Base-by-base conservation (phyloP, 2,797 vertebrate genomes). In the Glyptemys insculpta region DNA sequence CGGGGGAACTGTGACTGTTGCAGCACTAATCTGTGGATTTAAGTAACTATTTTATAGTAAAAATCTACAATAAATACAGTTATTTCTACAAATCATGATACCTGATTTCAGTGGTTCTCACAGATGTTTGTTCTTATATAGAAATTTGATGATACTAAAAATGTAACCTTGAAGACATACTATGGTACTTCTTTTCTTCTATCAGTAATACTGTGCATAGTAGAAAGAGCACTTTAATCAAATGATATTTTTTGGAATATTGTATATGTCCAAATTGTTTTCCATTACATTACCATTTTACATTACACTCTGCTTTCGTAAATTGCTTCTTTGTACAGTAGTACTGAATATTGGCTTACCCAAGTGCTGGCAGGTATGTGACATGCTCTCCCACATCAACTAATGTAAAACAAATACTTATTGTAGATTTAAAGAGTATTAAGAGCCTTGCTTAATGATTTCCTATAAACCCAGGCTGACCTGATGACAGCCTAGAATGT, bases 61-160 rank as follows among this genome's bases (percentile, higher is more conserved):
- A 78, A 49, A 49, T 9, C 37, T 29, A 47, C 8, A 78, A 86
- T 72, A 93, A 79, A 93, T n/a, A 23, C 1, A 47, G 34, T 87
- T 91, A 6, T 11, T 94, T 89, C 93, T 87, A 81, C 18, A 83
- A 50, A 85, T 91, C 34, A 54, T 27, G 14, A 81, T 19, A 56
- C 34, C 65, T 90, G 68, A 85, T 49, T 97, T 90, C 80, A 90
- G 18, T 47, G 88, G 19, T 34, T 96, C 93, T 87, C 80, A 52
- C 12, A 54, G 19, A 52, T 1, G 2, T 83, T 86, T 92, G 31
- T 21, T 80, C 21, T 81, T 94, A 80, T 41, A 14, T 74, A 21
- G 90, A 47, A 47, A 49, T 52, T 15, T 85, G 86, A 27, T 49
- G 6, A 84, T 94, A 59, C 41, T 94, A 83, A n/a, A 53, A 84